Percentiles rank a stretch among this genome's conserved stretches.
Conservation (phyloP, 2,113 vertebrate genomes). For the Xiphophorus maculatus region DNA sequence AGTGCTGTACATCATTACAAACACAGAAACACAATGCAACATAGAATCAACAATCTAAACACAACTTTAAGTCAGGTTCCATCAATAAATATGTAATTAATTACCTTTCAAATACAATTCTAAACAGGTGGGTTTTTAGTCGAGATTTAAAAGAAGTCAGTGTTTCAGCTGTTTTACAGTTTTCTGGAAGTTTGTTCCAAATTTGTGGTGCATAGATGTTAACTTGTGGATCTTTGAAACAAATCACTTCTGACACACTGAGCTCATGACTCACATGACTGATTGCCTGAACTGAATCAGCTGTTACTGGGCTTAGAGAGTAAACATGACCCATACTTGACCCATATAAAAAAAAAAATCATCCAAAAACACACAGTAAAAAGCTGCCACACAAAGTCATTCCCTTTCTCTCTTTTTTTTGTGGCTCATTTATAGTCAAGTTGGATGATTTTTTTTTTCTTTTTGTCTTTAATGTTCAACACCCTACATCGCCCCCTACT, state of each 20-base stretch:
- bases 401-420: not conserved
- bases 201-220: not conserved
- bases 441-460: not conserved
- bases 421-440: not conserved
- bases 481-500: too few species aligned
- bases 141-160: too few species aligned
- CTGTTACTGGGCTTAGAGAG: not conserved
- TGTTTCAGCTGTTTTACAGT: too few species aligned
- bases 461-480: not conserved
- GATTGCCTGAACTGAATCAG: not conserved
- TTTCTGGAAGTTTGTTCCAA: too few species aligned
- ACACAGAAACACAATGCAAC: too few species aligned
- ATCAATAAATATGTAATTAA: too few species aligned
- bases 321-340: not conserved
- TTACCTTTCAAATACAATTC: too few species aligned
- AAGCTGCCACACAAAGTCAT: not conserved
- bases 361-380: not conserved
- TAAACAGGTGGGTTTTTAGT: too few species aligned
- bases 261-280: not conserved
- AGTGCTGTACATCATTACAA: too few species aligned
- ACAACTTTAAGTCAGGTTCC: too few species aligned
- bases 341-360: too few species aligned
- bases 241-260: not conserved
- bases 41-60: too few species aligned
- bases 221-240: not conserved